Percentiles rank a stretch among this genome's conserved stretches.
Conservation (phyloP, 2,113 vertebrate species). For the Poicephalus meyeri region DNA sequence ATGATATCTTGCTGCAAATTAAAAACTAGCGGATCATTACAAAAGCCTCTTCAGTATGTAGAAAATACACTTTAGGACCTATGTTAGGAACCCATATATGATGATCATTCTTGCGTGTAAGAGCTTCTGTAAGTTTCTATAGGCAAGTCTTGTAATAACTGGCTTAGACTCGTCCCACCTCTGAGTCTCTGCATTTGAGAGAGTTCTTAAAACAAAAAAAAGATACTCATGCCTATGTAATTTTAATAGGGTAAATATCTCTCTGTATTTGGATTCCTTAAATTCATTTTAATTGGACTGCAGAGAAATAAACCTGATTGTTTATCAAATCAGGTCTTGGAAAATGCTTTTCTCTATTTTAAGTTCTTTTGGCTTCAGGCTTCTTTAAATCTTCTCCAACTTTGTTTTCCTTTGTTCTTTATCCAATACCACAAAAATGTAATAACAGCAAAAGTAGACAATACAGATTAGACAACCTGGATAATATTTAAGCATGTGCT, state of each 20-base stretch:
- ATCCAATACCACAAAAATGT: constrained; percentile 67
- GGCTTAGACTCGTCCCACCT: neutral
- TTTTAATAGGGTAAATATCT: constrained; percentile 35
- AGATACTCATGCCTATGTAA: neutral
- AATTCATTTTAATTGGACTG: constrained; percentile 55
- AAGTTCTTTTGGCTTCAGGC: constrained; percentile 23
- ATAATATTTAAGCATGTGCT: constrained; percentile 2
- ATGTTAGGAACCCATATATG: neutral
- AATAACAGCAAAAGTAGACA: constrained; percentile 56
- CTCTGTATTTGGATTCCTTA: constrained; percentile 56
- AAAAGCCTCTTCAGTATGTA: too few species aligned
- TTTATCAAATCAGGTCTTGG: constrained; percentile 71
- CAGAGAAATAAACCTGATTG: constrained; percentile 56
- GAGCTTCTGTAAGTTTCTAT: neutral
- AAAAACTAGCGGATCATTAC: too few species aligned
- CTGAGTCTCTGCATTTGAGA: neutral
- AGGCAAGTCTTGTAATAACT: neutral
- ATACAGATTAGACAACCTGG: constrained; percentile 53
- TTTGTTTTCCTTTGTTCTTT: constrained; percentile 55
- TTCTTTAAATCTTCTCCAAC: constrained; percentile 52
- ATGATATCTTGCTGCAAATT: too few species aligned
- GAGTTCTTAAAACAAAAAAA: neutral
- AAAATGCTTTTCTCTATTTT: constrained; percentile 37
- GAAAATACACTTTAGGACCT: too few species aligned
- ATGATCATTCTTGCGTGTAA: neutral